A percentile compares a stretch with the other conserved stretches of the same genome.
These are phyloP conservation scores for Staurois parvus DNA, from an alignment of 2,797 vertebrate genomes.

Conservation along the genomic window DNA sequence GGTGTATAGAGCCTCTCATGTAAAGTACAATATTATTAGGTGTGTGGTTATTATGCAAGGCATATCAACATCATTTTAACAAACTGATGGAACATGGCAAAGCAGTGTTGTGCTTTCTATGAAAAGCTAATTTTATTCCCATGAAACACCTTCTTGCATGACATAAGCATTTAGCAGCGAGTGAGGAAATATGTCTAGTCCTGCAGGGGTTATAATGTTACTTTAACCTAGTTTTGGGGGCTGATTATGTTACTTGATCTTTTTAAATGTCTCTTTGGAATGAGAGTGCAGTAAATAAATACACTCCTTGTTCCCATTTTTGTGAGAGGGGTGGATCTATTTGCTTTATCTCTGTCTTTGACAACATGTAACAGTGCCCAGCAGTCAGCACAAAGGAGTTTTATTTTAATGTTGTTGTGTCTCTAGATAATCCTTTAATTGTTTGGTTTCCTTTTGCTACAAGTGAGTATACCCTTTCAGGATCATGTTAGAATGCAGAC, in stretches of 20 bases:
- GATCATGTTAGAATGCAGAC: slow-evolving; percentile 46
- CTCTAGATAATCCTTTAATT: slow-evolving; percentile 58
- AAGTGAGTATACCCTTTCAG: slow-evolving; percentile 45
- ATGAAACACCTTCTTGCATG: neutral
- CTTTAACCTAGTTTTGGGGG: slow-evolving; percentile 22
- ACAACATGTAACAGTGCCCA: slow-evolving; percentile 49
- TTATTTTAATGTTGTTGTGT: slow-evolving; percentile 59
- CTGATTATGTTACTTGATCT: slow-evolving; percentile 13
- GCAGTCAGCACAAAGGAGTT: slow-evolving; percentile 45
- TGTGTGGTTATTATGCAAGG: no score
- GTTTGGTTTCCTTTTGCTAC: slow-evolving; percentile 49
- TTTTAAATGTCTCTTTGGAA: slow-evolving; percentile 20
- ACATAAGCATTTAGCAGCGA: neutral
- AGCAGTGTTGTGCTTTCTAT: neutral
- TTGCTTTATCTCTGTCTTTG: slow-evolving; percentile 36
- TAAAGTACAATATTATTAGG: no score
- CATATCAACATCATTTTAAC: neutral
- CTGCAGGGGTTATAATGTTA: slow-evolving; percentile 11
- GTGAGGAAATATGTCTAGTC: neutral
- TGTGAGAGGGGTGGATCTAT: slow-evolving; percentile 7
- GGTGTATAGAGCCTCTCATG: no score
- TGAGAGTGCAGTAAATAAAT: slow-evolving; percentile 18
- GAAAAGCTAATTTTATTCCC: neutral
- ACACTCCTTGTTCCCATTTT: slow-evolving; percentile 18
- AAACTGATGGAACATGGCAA: neutral